Evolutionary conservation across 2,797 vertebrate genomes (phyloP).

Genomic region (Ctenochaetus hawaiiensis): DNA sequence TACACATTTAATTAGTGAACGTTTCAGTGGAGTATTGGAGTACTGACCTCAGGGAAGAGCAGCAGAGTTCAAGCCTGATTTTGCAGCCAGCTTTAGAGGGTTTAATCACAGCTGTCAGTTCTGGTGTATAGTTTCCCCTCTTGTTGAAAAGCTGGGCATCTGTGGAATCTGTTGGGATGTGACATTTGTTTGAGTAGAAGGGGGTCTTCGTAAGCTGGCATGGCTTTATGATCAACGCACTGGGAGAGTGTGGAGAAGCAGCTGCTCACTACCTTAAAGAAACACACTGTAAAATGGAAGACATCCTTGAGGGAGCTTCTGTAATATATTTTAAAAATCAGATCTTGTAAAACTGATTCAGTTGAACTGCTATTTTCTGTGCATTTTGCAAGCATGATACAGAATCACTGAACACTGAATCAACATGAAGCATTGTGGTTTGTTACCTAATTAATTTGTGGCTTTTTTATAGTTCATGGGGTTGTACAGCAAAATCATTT

Average conservation of each 20-base stretch:
- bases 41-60: slow-evolving; percentile 14
- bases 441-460: too few relatives aligned
- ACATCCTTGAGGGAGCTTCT: neutral
- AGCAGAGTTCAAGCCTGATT: slow-evolving; percentile 29
- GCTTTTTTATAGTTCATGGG: too few relatives aligned
- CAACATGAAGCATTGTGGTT: neutral
- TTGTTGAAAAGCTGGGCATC: slow-evolving; percentile 45
- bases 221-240: slow-evolving; percentile 19
- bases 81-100: slow-evolving; percentile 38
- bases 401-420: neutral
- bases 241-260: slow-evolving; percentile 36
- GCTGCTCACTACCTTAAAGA: slow-evolving; percentile 49
- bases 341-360: neutral
- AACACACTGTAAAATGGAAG: slow-evolving; percentile 9
- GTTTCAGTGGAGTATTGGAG: slow-evolving; percentile 2
- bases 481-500: too few relatives aligned
- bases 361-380: neutral
- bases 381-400: neutral
- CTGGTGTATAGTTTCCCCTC: slow-evolving; percentile 21
- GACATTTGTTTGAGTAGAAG: slow-evolving; percentile 57
- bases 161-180: slow-evolving; percentile 58
- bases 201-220: slow-evolving; percentile 26
- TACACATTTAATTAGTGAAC: neutral
- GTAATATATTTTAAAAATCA: neutral
- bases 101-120: slow-evolving; percentile 68